Conservation (phyloP, 2,797 vertebrate species). For the Phylloscopus collybita region DNA sequence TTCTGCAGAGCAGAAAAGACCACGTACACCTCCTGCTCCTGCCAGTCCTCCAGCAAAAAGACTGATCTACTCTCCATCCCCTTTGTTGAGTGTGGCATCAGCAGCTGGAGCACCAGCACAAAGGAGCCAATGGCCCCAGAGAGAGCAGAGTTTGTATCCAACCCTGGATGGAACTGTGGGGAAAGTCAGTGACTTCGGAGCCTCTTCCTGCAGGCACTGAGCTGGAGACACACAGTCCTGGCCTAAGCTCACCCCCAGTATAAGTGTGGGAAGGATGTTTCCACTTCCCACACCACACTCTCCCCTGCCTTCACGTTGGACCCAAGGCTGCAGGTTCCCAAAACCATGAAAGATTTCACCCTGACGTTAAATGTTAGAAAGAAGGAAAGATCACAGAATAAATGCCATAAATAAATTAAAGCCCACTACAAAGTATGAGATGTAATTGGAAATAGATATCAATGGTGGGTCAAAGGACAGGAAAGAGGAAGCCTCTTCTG, state of each 20-base stretch:
- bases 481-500: neutral
- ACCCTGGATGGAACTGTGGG: neutral
- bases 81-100: neutral
- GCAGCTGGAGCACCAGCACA: neutral
- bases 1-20: neutral
- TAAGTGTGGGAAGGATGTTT: neutral
- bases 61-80: neutral
- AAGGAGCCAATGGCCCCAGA: neutral
- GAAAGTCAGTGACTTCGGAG: neutral
- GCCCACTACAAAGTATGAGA: neutral
- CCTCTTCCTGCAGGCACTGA: neutral
- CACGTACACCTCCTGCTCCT: neutral
- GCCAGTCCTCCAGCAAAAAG: neutral
- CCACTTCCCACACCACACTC: neutral
- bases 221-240: neutral
- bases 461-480: neutral
- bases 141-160: neutral
- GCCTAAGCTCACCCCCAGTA: neutral
- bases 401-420: slow-evolving; percentile 7
- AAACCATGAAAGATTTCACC: neutral
- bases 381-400: neutral
- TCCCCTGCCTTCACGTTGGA: neutral
- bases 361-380: neutral
- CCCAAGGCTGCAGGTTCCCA: neutral
- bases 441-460: slow-evolving; percentile 3